These are phyloP conservation scores for Synanthedon formicaeformis DNA, from an alignment of 2,888 invertebrate species.

Conservation along the genomic window DNA sequence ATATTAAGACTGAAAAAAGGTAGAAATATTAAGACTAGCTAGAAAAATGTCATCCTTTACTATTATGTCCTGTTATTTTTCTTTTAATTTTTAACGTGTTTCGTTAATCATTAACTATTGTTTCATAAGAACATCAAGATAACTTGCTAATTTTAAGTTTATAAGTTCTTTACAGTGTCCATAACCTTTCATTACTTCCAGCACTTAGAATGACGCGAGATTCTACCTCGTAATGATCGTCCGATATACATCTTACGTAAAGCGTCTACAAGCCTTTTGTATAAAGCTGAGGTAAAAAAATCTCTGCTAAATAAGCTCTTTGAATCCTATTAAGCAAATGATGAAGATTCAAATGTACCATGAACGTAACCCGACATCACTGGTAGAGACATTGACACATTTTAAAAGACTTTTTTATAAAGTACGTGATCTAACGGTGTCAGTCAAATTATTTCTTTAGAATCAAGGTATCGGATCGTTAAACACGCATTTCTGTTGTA, in stretches of 20 bases:
- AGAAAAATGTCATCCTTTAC: too few species aligned
- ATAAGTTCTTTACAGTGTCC: too few species aligned
- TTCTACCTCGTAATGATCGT: background rate
- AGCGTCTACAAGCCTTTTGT: background rate
- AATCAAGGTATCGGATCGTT: background rate
- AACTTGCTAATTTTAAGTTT: too few species aligned
- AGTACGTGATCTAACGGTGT: constrained; percentile 33
- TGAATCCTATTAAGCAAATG: background rate
- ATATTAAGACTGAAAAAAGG: too few species aligned
- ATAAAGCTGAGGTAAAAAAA: background rate
- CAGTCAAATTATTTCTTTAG: constrained; percentile 8
- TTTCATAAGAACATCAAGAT: too few species aligned
- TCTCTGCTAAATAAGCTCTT: background rate
- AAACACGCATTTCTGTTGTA: background rate
- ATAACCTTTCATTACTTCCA: too few species aligned
- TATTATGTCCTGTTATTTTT: too few species aligned
- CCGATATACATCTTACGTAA: background rate
- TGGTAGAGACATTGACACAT: constrained; percentile 20
- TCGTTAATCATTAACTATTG: too few species aligned
- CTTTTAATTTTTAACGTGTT: too few species aligned
- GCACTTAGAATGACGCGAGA: too few species aligned
- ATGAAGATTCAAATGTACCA: background rate
- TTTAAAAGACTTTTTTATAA: constrained; percentile 18
- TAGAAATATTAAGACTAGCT: too few species aligned
- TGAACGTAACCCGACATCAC: background rate